These are phyloP conservation scores for Xestia c-nigrum DNA, from an alignment of 2,888 invertebrate species.

Conservation along the genomic window DNA sequence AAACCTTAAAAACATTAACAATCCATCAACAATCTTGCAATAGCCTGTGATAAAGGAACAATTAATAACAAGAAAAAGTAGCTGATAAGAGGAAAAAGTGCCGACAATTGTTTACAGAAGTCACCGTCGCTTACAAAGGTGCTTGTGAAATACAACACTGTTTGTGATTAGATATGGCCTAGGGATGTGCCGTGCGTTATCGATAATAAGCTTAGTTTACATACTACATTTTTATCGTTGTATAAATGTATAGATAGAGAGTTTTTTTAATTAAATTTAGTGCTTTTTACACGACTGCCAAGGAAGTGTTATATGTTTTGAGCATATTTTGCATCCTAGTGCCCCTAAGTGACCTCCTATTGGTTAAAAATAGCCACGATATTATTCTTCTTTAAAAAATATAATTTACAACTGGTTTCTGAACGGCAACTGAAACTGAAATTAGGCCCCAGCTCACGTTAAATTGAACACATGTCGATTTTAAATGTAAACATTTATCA, in stretches of 20 bases:
- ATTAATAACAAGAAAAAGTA: slow-evolving; percentile 61
- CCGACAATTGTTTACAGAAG: slow-evolving; percentile 70
- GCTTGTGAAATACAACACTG: slow-evolving; percentile 72
- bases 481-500: slow-evolving; percentile 37
- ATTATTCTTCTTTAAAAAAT: background rate
- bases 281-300: background rate
- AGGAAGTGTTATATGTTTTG: no score
- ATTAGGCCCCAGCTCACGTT: background rate
- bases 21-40: slow-evolving; percentile 50
- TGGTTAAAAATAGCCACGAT: no score
- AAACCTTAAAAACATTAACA: background rate
- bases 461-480: slow-evolving; percentile 32
- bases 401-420: background rate
- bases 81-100: slow-evolving; percentile 68
- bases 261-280: background rate
- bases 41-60: slow-evolving; percentile 42
- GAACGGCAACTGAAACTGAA: slow-evolving; percentile 19
- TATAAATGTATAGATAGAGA: background rate
- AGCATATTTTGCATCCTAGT: no score
- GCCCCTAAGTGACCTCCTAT: no score
- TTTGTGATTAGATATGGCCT: slow-evolving; percentile 61
- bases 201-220: slow-evolving; percentile 16
- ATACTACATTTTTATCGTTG: no score
- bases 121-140: slow-evolving; percentile 69
- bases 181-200: slow-evolving; percentile 41